These are phyloP conservation scores for Brachionus manjavacas DNA, from an alignment of 1,140 invertebrate species.

Conservation along the genomic window DNA sequence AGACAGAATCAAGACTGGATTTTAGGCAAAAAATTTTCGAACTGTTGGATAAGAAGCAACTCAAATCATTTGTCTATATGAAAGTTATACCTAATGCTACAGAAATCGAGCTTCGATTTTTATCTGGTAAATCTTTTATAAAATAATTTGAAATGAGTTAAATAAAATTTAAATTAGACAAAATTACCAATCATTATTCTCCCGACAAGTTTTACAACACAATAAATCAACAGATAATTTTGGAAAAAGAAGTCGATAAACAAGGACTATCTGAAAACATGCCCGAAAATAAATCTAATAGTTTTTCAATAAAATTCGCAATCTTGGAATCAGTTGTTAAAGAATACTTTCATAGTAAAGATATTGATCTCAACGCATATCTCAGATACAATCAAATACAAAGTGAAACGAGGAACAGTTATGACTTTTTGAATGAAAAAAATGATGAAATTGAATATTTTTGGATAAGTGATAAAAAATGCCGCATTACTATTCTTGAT, in stretches of 20 bases:
- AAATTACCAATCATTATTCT: neutral
- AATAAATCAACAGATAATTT: slow-evolving; percentile 3
- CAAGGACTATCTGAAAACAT: neutral
- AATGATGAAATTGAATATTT: neutral
- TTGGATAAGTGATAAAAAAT: neutral
- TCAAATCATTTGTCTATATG: neutral
- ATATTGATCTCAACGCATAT: neutral
- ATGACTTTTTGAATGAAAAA: neutral
- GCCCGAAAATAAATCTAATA: neutral
- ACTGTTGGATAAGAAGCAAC: neutral
- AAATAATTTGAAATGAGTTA: no score
- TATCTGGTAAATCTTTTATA: neutral
- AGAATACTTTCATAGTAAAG: neutral
- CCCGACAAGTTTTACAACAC: slow-evolving; percentile 4
- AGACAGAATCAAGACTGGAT: neutral
- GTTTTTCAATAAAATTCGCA: neutral
- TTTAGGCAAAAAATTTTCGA: neutral
- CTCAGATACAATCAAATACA: neutral
- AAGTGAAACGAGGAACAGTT: neutral
- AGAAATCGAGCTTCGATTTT: slow-evolving; percentile 1
- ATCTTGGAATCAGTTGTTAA: neutral
- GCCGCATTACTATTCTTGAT: neutral
- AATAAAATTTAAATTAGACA: no score
- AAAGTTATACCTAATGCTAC: neutral
- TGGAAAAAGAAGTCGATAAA: neutral